Base-by-base conservation (phyloP, 2,888 invertebrate genomes). In the Chloromyia formosa region DNA sequence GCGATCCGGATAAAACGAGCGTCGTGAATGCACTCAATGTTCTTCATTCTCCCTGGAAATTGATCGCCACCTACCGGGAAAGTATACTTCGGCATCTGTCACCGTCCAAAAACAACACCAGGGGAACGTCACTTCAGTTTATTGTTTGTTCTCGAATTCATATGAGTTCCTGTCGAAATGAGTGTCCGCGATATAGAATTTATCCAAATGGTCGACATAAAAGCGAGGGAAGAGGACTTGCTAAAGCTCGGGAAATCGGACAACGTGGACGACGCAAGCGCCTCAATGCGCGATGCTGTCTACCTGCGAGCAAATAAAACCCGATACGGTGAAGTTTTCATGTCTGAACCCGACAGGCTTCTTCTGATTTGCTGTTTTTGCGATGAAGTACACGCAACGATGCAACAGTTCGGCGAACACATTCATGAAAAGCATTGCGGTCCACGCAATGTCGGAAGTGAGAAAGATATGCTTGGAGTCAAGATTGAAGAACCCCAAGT, bases 181-280 rank as follows among this genome's bases (percentile, higher is more conserved):
- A n/a, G n/a, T n/a, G n/a, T 4, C n/a, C n/a, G n/a, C 4, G 45
- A 64, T 12, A 64, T 66, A 20, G 66, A 66, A 18, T 66, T 66
- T 45, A 66, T 49, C 66, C 45, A 18, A 22, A 49, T 45, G 20
- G 66, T 45, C 14, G 49, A 20, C n/a, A 7, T 35, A n/a, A n/a
- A n/a, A n/a, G n/a, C 18, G 1, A 20, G 45, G 3, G 20, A 18
- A 16, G 20, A 64, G 20, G 45, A 42, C n/a, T 7, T 20, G 20
- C 0, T n/a, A n/a, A n/a, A n/a, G n/a, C n/a, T n/a, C n/a, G n/a
- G n/a, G n/a, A n/a, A n/a, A n/a, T n/a, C n/a, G n/a, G n/a, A n/a
- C n/a, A n/a, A n/a, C n/a, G n/a, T n/a, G n/a, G n/a, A n/a, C n/a
- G n/a, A n/a, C n/a, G n/a, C 14, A 16, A 16, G 10, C 0, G 9